These are phyloP conservation scores for Onychomys arenicola DNA, from an alignment of 2,797 vertebrate genomes.

Conservation along the genomic window DNA sequence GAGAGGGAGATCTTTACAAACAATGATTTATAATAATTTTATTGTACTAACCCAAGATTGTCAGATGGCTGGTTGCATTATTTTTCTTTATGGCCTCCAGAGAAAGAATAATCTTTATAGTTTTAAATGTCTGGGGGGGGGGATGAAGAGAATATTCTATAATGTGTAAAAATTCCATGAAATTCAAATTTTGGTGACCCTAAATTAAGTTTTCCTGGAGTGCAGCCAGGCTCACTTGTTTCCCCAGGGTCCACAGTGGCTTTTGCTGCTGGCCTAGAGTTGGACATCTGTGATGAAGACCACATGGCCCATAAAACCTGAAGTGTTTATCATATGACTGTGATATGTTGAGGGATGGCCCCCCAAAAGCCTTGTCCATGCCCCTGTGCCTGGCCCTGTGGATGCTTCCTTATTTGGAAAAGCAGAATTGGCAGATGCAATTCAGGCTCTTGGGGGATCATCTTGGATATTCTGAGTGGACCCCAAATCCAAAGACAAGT, in stretches of 20 bases:
- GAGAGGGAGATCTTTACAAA: slow-evolving; percentile 6
- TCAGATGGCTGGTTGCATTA: not conserved
- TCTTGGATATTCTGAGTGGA: not conserved
- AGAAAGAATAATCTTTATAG: slow-evolving; percentile 3
- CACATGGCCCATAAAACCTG: not conserved
- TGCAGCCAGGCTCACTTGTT: not conserved
- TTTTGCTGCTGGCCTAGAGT: not conserved
- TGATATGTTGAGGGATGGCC: not conserved
- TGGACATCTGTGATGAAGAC: not conserved
- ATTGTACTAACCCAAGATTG: slow-evolving; percentile 13
- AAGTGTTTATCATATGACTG: slow-evolving; percentile 20
- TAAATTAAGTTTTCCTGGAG: slow-evolving; percentile 21
- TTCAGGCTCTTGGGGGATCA: slow-evolving; percentile 16
- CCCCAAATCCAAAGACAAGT: not conserved
- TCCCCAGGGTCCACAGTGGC: not conserved
- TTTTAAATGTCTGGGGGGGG: not conserved
- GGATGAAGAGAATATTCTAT: not conserved
- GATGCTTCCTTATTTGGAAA: slow-evolving; percentile 51
- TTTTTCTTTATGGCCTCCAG: not conserved
- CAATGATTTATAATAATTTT: slow-evolving; percentile 51
- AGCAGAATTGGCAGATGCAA: slow-evolving; percentile 29
- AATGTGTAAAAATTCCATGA: slow-evolving; percentile 34
- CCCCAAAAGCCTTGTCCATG: not conserved
- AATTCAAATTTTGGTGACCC: slow-evolving; percentile 16
- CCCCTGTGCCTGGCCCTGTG: not conserved